Evolutionary conservation across 2,888 invertebrate genomes (phyloP).

Genomic region (Autographa gamma): DNA sequence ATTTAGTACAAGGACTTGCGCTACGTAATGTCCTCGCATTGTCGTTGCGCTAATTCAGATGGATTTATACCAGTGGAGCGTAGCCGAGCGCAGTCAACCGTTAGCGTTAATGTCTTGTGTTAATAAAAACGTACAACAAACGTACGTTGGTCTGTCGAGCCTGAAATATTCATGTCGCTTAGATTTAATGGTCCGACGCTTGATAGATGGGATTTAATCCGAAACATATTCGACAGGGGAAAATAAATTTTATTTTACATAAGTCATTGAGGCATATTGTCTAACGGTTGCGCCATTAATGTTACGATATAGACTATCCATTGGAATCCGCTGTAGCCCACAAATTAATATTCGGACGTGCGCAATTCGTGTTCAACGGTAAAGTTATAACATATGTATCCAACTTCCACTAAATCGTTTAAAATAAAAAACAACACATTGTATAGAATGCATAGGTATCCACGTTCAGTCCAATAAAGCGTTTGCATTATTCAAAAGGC

Average conservation of each 20-base stretch:
- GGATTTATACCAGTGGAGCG: slow-evolving; percentile 74
- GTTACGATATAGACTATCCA: slow-evolving; percentile 30
- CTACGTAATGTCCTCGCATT: slow-evolving; percentile 72
- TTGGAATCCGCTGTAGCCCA: slow-evolving; percentile 37
- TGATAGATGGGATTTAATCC: slow-evolving; percentile 79
- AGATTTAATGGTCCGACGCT: slow-evolving; percentile 80
- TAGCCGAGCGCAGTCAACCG: slow-evolving; percentile 66
- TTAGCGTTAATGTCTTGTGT: slow-evolving; percentile 68
- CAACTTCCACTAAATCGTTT: slow-evolving; percentile 44
- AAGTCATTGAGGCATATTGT: slow-evolving; percentile 60
- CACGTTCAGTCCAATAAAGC: slow-evolving; percentile 78
- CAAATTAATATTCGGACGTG: slow-evolving; percentile 39
- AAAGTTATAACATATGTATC: slow-evolving; percentile 38
- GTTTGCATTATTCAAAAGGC: slow-evolving; percentile 85
- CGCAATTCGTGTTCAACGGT: slow-evolving; percentile 39
- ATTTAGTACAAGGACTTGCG: slow-evolving; percentile 75
- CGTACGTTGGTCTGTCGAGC: slow-evolving; percentile 67
- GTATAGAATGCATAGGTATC: slow-evolving; percentile 63
- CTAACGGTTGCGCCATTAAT: slow-evolving; percentile 38
- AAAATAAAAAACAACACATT: slow-evolving; percentile 69
- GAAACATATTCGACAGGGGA: slow-evolving; percentile 72
- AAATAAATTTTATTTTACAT: slow-evolving; percentile 63
- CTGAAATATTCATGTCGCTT: slow-evolving; percentile 78
- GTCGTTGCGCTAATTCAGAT: slow-evolving; percentile 76
- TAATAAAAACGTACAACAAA: slow-evolving; percentile 70